Conservation (phyloP, 2,113 vertebrate species). For the Oryzias javanicus region DNA sequence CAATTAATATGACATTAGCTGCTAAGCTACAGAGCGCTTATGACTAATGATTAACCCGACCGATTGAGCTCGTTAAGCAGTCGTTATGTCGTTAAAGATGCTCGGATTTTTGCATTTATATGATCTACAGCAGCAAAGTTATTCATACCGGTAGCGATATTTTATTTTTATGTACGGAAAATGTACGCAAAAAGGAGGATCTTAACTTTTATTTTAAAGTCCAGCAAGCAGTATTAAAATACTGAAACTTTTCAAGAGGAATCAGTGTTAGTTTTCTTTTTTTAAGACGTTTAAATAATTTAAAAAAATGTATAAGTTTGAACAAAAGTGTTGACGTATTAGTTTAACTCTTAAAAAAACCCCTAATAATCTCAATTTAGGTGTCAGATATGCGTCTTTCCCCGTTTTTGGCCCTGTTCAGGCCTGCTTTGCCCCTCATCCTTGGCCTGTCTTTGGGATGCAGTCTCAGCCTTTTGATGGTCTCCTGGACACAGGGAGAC, state of each 20-base stretch:
- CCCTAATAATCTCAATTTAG: neutral
- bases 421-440: conserved; percentile 89
- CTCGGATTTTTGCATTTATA: neutral
- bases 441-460: conserved; percentile 93
- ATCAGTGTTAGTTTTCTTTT: no score
- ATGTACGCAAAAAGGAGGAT: no score
- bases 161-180: no score
- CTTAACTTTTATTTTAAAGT: no score
- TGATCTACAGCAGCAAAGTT: neutral
- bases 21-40: no score
- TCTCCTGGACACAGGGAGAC: conserved; percentile 89
- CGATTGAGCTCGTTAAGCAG: neutral
- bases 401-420: conserved; percentile 82
- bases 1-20: conserved; percentile 26
- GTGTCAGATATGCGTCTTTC: conserved; percentile 80
- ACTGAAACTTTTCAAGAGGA: no score
- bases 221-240: no score
- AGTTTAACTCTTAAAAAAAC: neutral
- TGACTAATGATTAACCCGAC: neutral
- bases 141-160: neutral
- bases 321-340: no score
- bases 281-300: no score
- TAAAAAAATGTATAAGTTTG: no score
- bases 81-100: neutral
- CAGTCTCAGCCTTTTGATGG: conserved; percentile 90